phyloP scores from a whole-genome alignment of 2,888 invertebrate genomes.

The Rambutsinella grinnellia region DNA sequence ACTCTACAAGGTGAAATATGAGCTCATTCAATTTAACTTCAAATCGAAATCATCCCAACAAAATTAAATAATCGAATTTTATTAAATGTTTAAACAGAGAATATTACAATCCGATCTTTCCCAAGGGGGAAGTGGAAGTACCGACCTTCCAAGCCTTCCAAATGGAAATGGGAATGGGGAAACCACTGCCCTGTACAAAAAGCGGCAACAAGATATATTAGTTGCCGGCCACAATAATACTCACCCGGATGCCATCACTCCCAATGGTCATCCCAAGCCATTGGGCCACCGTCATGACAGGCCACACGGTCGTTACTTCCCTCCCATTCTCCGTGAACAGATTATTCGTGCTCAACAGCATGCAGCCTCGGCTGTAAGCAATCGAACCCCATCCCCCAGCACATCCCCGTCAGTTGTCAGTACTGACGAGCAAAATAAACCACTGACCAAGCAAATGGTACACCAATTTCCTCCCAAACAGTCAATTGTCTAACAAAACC shows the following conservation, averaged over 20 bases:
- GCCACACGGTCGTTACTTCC: slow-evolving; percentile 29
- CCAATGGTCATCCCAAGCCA: neutral
- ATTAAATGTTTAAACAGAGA: too few species aligned
- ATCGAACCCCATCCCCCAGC: slow-evolving; percentile 42
- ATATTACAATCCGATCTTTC: slow-evolving; percentile 50
- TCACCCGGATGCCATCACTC: slow-evolving; percentile 2
- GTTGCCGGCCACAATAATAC: slow-evolving; percentile 32
- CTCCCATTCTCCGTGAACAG: slow-evolving; percentile 19
- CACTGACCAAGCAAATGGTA: slow-evolving; percentile 40
- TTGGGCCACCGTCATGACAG: slow-evolving; percentile 9
- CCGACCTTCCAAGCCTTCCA: slow-evolving; percentile 5
- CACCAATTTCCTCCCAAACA: neutral
- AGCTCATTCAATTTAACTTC: too few species aligned
- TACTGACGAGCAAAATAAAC: slow-evolving; percentile 36
- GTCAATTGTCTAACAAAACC: neutral
- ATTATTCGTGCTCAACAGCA: slow-evolving; percentile 40
- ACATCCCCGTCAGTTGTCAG: slow-evolving; percentile 42
- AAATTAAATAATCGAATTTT: too few species aligned
- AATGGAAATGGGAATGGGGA: slow-evolving; percentile 9
- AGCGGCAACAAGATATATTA: slow-evolving; percentile 4
- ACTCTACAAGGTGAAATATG: slow-evolving; percentile 66
- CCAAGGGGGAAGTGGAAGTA: slow-evolving; percentile 4
- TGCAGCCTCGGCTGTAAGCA: neutral
- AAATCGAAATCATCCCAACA: too few species aligned
- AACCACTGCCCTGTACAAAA: slow-evolving; percentile 20